phyloP scores from a whole-genome alignment of 2,113 vertebrate species.

The Hyperopisus bebe region DNA sequence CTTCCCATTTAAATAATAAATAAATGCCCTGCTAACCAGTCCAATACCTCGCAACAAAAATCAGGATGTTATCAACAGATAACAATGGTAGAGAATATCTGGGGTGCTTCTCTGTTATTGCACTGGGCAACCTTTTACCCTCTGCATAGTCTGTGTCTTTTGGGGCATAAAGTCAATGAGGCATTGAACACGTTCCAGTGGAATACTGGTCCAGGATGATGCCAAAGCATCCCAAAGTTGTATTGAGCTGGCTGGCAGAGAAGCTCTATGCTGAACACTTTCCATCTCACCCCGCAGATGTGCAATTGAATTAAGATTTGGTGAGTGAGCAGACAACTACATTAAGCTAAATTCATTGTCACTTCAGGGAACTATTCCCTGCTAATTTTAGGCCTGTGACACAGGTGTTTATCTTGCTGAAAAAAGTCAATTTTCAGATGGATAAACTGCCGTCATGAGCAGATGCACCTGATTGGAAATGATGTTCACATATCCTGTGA shows the following conservation, averaged over 20 bases:
- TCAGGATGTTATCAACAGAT: background rate
- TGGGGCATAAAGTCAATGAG: background rate
- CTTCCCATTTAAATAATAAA: background rate
- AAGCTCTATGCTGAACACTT: background rate
- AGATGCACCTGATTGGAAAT: background rate
- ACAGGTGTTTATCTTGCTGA: background rate
- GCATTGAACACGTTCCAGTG: background rate
- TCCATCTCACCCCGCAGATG: background rate
- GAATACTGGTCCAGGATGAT: background rate
- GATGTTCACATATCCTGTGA: constrained; percentile 1
- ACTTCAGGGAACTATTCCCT: background rate
- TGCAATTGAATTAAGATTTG: constrained; percentile 2
- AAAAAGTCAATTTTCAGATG: background rate
- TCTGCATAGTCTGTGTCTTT: background rate
- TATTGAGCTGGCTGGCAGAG: background rate
- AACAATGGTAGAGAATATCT: background rate
- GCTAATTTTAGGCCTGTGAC: background rate
- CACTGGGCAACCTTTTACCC: background rate
- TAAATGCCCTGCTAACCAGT: background rate
- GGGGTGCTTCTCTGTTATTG: background rate
- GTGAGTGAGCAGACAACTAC: background rate
- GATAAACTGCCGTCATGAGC: background rate
- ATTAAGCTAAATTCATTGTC: background rate
- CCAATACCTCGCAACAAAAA: background rate
- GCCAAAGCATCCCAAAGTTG: background rate